These are phyloP conservation scores for Agriotes lineatus DNA, from an alignment of 2,888 invertebrate genomes.

Conservation along the genomic window DNA sequence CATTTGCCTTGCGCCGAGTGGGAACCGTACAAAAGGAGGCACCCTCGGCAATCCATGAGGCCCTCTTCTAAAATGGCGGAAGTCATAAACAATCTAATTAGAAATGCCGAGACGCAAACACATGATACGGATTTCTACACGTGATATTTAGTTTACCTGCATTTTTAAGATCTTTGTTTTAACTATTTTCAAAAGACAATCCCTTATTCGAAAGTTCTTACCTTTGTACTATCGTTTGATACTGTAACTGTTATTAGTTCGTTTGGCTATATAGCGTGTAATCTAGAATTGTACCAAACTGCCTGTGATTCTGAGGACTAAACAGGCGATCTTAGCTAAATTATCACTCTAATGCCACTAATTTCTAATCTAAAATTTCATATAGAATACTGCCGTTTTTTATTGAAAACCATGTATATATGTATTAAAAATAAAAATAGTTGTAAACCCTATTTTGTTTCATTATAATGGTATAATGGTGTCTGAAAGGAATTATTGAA, in stretches of 20 bases:
- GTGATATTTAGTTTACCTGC: conserved; percentile 51
- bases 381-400: conserved; percentile 37
- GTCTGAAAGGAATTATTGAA: background rate
- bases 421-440: conserved; percentile 29
- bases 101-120: conserved; percentile 54
- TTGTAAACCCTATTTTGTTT: background rate
- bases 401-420: conserved; percentile 31
- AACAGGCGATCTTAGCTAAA: conserved; percentile 31
- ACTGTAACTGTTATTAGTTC: conserved; percentile 16
- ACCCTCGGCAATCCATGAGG: conserved; percentile 65
- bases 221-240: conserved; percentile 11
- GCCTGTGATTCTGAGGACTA: conserved; percentile 30
- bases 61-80: conserved; percentile 36
- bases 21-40: conserved; percentile 72
- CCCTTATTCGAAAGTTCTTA: conserved; percentile 23
- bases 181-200: conserved; percentile 30
- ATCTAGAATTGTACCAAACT: conserved; percentile 37
- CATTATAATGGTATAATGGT: background rate
- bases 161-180: conserved; percentile 10
- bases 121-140: conserved; percentile 58
- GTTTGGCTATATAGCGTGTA: conserved; percentile 27
- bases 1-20: conserved; percentile 77
- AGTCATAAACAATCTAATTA: conserved; percentile 31
- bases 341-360: conserved; percentile 22
- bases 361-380: conserved; percentile 35